Evolutionary conservation across 2,113 vertebrate genomes (phyloP).

Genomic region (Chelonoidis abingdonii): DNA sequence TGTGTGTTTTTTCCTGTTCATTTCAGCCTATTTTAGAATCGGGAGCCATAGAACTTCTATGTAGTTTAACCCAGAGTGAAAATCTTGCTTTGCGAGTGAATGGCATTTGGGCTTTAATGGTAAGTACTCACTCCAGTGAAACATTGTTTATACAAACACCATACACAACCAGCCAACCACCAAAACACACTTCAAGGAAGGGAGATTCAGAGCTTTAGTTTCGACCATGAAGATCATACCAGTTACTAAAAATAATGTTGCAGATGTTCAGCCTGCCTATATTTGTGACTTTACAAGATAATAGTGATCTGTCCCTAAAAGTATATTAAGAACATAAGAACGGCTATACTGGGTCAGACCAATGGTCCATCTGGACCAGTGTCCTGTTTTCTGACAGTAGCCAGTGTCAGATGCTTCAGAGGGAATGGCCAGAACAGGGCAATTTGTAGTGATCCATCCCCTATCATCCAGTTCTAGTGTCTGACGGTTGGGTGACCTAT

Average conservation of each 20-base stretch:
- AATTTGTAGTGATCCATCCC: background rate
- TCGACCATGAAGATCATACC: background rate
- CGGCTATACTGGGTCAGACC: background rate
- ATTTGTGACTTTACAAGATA: background rate
- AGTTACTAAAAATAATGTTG: background rate
- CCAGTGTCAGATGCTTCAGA: background rate
- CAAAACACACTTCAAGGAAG: background rate
- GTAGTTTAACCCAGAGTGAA: conserved; percentile 97
- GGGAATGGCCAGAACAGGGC: background rate
- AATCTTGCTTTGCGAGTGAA: conserved; percentile 97
- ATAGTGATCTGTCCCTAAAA: background rate
- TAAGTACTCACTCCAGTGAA: conserved; percentile 70
- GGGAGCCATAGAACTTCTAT: conserved; percentile 96
- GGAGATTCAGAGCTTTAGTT: background rate
- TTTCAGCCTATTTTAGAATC: conserved; percentile 97
- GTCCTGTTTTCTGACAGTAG: background rate
- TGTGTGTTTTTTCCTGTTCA: background rate
- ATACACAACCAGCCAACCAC: background rate
- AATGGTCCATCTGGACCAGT: background rate
- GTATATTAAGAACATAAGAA: background rate
- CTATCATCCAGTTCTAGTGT: background rate
- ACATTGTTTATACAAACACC: background rate
- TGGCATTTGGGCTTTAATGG: conserved; percentile 99
- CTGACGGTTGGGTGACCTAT: background rate
- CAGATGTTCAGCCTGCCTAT: background rate